Conservation (phyloP, 2,888 invertebrate species). For the Macrosiphum euphorbiae region DNA sequence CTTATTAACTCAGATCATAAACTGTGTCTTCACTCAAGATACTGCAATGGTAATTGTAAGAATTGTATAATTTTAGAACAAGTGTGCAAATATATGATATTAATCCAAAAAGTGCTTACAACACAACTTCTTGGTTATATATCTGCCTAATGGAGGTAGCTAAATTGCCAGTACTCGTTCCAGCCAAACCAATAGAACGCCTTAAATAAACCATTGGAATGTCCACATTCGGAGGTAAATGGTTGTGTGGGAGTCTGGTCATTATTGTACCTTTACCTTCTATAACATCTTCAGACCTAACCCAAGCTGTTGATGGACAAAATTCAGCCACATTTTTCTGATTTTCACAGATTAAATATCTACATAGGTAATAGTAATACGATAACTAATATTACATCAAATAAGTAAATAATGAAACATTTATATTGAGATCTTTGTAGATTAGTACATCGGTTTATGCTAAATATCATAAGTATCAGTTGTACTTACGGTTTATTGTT, state of each 20-base stretch:
- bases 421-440: background rate
- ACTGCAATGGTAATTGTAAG: too few species aligned
- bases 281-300: background rate
- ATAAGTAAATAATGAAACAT: background rate
- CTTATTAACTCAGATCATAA: too few species aligned
- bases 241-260: background rate
- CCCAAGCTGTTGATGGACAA: constrained; percentile 1
- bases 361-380: background rate
- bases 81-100: too few species aligned
- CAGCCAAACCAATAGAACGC: background rate
- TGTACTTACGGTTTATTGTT: constrained; percentile 12
- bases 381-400: background rate
- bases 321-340: background rate
- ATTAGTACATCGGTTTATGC: constrained; percentile 1
- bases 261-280: background rate
- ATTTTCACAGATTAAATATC: background rate
- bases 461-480: background rate
- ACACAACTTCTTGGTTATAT: too few species aligned
- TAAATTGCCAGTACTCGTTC: constrained; percentile 5
- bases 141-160: background rate
- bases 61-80: background rate
- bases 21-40: too few species aligned
- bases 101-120: too few species aligned
- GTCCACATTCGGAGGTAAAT: constrained; percentile 12
- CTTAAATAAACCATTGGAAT: constrained; percentile 4